Percentiles rank a stretch among this genome's conserved stretches.
Evolutionary conservation across 2,888 invertebrate species (phyloP).

Genomic region (Apodemia zela): DNA sequence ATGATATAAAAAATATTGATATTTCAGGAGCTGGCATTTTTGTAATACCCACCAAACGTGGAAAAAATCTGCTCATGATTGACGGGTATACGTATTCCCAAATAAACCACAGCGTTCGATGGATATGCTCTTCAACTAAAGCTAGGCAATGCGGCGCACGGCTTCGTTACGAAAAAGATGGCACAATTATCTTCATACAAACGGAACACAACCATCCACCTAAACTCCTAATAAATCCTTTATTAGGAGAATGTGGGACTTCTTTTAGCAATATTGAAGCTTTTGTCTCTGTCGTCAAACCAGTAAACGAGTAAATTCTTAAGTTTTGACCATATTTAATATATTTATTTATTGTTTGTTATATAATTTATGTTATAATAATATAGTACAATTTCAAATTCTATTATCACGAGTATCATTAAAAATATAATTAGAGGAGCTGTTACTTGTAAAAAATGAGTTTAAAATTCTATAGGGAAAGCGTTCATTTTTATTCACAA

Average conservation of each 20-base stretch:
- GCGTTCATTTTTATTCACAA: no score
- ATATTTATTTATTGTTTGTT: no score
- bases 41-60: slow-evolving; percentile 3
- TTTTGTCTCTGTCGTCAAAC: neutral
- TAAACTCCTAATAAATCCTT: neutral
- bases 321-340: no score
- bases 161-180: slow-evolving; percentile 9
- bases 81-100: slow-evolving; percentile 24
- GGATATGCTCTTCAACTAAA: slow-evolving; percentile 27
- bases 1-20: neutral
- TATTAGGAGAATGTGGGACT: neutral
- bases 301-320: no score
- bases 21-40: neutral
- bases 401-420: no score
- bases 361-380: no score
- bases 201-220: slow-evolving; percentile 2
- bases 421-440: no score
- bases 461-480: no score
- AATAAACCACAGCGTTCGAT: slow-evolving; percentile 24
- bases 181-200: slow-evolving; percentile 10
- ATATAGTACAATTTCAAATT: no score
- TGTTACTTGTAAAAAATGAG: no score
- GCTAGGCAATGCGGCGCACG: neutral
- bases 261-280: neutral
- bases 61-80: neutral